phyloP scores from a whole-genome alignment of 2,888 invertebrate species.

The Meteorus cinctellus region DNA sequence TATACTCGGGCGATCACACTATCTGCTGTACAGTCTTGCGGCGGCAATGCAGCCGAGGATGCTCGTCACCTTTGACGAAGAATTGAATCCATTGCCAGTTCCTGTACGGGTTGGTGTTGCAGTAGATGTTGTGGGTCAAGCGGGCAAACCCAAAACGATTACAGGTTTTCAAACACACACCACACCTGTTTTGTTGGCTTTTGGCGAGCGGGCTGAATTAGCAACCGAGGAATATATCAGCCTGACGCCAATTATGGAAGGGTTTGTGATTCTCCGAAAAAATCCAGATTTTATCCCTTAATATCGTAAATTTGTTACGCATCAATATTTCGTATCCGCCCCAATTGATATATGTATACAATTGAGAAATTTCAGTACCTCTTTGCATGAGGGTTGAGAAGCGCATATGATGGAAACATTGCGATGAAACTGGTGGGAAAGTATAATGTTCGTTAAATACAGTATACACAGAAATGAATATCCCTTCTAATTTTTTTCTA shows the following conservation, averaged over 20 bases:
- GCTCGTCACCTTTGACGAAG: slow-evolving; percentile 98
- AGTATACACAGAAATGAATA: background rate
- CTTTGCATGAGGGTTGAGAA: background rate
- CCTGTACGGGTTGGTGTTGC: slow-evolving; percentile 95
- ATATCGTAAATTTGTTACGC: background rate
- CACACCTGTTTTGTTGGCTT: slow-evolving; percentile 96
- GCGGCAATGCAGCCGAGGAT: slow-evolving; percentile 99
- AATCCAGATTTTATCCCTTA: slow-evolving; percentile 81
- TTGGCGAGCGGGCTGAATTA: slow-evolving; percentile 97
- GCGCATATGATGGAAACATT: background rate
- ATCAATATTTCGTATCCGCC: too few relatives aligned
- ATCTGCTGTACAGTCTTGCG: slow-evolving; percentile 94
- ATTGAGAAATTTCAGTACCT: background rate
- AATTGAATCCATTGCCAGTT: slow-evolving; percentile 93
- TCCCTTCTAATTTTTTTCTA: slow-evolving; percentile 19
- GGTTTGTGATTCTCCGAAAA: slow-evolving; percentile 98
- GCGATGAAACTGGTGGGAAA: background rate
- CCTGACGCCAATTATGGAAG: slow-evolving; percentile 97
- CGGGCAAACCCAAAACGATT: slow-evolving; percentile 99
- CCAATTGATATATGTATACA: too few relatives aligned
- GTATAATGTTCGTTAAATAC: background rate
- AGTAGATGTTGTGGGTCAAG: slow-evolving; percentile 99
- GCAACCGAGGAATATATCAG: slow-evolving; percentile 98
- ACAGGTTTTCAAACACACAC: slow-evolving; percentile 99
- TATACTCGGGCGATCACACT: slow-evolving; percentile 95